Evolutionary conservation across 2,113 vertebrate genomes (phyloP).

Genomic region (Fukomys damarensis): DNA sequence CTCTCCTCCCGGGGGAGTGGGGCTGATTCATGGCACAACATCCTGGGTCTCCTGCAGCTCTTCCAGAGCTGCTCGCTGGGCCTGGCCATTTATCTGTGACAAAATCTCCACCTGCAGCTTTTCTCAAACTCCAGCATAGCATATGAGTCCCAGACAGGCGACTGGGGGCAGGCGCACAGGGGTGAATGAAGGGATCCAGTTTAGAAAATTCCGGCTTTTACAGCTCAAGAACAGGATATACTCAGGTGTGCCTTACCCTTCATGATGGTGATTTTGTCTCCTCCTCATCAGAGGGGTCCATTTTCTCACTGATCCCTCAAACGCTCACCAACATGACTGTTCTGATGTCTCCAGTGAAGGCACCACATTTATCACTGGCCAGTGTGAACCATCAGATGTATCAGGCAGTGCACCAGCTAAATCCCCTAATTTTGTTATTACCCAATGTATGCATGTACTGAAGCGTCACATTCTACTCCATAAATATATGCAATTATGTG

Average conservation of each 20-base stretch:
- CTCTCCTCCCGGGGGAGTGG: neutral
- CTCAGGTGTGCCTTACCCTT: neutral
- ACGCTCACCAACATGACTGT: neutral
- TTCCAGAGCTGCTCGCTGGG: neutral
- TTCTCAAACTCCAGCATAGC: neutral
- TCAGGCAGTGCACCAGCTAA: neutral
- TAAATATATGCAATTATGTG: neutral
- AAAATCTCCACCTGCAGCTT: slow-evolving; percentile 49
- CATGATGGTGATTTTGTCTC: neutral
- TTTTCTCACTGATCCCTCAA: neutral
- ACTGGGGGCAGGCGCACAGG: neutral
- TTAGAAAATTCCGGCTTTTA: neutral
- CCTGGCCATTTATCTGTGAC: slow-evolving; percentile 76
- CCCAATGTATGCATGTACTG: neutral
- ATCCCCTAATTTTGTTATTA: neutral
- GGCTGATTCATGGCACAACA: slow-evolving; percentile 40
- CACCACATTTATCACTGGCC: accelerated
- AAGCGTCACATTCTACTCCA: neutral
- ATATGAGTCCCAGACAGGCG: accelerated
- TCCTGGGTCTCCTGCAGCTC: neutral
- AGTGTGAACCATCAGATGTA: neutral
- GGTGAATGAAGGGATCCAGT: neutral
- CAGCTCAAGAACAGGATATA: accelerated
- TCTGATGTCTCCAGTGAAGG: neutral
- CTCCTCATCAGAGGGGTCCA: neutral